These are phyloP conservation scores for Caenorhabditis sp. DNA, from an alignment of 2,888 invertebrate species.

Conservation along the genomic window DNA sequence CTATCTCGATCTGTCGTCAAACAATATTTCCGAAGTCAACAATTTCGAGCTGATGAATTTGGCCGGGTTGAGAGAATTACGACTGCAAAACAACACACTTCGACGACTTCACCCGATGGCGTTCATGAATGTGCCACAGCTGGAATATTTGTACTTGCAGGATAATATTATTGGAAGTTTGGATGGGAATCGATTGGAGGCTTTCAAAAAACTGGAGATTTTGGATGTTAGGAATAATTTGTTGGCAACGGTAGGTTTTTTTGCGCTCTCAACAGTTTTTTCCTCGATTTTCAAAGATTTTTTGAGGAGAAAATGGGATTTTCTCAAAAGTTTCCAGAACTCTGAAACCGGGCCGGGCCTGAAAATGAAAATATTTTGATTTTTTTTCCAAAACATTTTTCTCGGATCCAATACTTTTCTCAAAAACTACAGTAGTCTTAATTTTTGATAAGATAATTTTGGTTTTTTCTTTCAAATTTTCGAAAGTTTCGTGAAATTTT, in stretches of 20 bases:
- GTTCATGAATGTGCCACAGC: constrained; percentile 83
- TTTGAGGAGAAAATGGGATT: no score
- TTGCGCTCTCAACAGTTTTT: no score
- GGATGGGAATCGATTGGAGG: constrained; percentile 83
- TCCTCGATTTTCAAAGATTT: no score
- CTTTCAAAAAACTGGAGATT: constrained; percentile 80
- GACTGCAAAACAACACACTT: constrained; percentile 75
- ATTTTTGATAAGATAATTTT: no score
- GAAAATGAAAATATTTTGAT: no score
- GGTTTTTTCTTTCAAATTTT: no score
- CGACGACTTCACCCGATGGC: constrained; percentile 81
- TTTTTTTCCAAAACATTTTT: no score
- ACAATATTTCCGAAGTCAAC: constrained; percentile 79
- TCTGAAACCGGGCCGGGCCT: no score
- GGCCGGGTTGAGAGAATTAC: constrained; percentile 79
- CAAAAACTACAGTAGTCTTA: no score
- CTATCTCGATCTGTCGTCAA: constrained; percentile 80
- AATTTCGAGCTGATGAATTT: constrained; percentile 82
- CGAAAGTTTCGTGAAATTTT: no score
- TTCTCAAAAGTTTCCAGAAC: no score
- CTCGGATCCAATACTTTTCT: no score
- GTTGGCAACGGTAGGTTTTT: constrained; percentile 76
- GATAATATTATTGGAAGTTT: constrained; percentile 83
- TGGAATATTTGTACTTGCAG: constrained; percentile 77
- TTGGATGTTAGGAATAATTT: constrained; percentile 82